Evolutionary conservation across 2,888 invertebrate genomes (phyloP).

Genomic region (Dendrolimus houi): DNA sequence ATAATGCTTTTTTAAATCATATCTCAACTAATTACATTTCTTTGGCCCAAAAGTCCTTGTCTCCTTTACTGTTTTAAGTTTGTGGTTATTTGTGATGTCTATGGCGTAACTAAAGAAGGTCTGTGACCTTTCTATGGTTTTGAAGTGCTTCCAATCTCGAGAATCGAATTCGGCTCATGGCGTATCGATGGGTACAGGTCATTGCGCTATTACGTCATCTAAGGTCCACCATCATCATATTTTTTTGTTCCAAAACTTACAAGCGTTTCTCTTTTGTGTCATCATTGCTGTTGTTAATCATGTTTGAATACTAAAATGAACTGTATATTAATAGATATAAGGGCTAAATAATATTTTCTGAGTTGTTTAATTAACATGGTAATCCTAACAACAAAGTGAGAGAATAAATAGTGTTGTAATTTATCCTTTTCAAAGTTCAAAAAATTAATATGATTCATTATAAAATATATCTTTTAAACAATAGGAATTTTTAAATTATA

Average conservation of each 20-base stretch:
- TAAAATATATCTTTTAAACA: too few species aligned
- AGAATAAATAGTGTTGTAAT: slow-evolving; percentile 5
- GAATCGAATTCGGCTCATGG: slow-evolving; percentile 44
- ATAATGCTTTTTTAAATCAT: too few species aligned
- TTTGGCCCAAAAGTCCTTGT: too few species aligned
- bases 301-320: too few species aligned
- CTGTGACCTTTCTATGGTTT: slow-evolving; percentile 21
- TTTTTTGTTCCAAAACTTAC: slow-evolving; percentile 33
- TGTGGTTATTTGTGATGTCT: too few species aligned
- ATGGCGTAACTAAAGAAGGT: slow-evolving; percentile 8
- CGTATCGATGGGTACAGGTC: slow-evolving; percentile 38
- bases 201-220: slow-evolving; percentile 59
- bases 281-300: too few species aligned
- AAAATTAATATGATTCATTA: too few species aligned
- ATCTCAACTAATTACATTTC: too few species aligned
- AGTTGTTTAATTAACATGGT: slow-evolving; percentile 7
- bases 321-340: too few species aligned
- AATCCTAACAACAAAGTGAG: slow-evolving; percentile 10
- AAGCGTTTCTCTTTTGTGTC: neutral
- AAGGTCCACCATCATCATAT: slow-evolving; percentile 34
- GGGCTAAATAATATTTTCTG: neutral
- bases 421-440: too few species aligned
- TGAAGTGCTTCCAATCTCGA: slow-evolving; percentile 20
- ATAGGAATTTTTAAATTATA: too few species aligned
- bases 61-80: too few species aligned